These are phyloP conservation scores for Passer montanus DNA, from an alignment of 2,113 vertebrate species.

Conservation along the genomic window DNA sequence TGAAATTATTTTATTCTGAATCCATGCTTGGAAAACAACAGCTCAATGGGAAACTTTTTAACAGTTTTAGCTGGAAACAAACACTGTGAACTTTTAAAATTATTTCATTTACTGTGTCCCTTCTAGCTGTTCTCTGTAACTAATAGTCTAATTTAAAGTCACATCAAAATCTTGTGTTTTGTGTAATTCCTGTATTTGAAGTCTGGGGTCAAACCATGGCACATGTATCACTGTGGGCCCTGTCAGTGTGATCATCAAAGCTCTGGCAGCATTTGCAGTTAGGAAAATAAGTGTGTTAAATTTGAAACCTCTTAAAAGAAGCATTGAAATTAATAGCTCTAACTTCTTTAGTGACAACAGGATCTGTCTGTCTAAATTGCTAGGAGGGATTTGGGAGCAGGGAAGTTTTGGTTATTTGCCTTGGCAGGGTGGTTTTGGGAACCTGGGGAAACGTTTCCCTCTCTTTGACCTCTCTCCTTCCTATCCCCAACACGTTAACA, in stretches of 20 bases:
- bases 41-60: background rate
- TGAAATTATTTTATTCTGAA: background rate
- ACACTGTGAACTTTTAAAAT: background rate
- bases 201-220: background rate
- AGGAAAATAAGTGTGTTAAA: background rate
- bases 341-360: background rate
- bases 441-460: background rate
- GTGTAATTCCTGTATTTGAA: background rate
- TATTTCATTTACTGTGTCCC: background rate
- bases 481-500: accelerated
- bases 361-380: background rate
- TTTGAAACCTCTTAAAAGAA: background rate
- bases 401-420: background rate
- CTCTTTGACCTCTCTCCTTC: background rate
- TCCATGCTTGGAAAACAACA: background rate
- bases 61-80: background rate
- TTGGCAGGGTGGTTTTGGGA: background rate
- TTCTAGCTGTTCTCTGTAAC: background rate
- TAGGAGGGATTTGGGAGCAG: background rate
- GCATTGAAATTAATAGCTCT: background rate
- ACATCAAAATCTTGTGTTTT: background rate
- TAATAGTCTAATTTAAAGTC: background rate
- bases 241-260: background rate
- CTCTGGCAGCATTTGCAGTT: background rate
- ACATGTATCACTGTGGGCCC: background rate